Percentiles rank a stretch among this genome's conserved stretches.
Evolutionary conservation across 2,113 vertebrate species (phyloP).

Genomic region (Speoplatyrhinus poulsoni): DNA sequence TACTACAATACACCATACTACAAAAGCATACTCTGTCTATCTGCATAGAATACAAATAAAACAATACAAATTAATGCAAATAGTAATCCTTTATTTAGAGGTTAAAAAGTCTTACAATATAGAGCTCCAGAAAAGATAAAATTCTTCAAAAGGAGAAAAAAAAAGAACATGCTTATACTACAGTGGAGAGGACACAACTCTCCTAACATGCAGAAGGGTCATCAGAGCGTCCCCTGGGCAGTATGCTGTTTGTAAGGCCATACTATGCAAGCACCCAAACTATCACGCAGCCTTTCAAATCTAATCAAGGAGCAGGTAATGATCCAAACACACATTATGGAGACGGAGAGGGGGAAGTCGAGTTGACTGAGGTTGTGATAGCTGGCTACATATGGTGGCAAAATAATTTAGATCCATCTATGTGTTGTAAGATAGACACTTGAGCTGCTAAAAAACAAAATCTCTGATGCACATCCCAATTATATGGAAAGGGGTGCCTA

Average conservation of each 20-base stretch:
- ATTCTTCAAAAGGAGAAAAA: constrained; percentile 78
- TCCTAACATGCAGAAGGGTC: constrained; percentile 73
- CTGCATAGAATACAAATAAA: not conserved
- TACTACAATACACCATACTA: not conserved
- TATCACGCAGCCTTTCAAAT: constrained; percentile 29
- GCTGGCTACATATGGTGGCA: constrained; percentile 48
- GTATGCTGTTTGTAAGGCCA: constrained; percentile 45
- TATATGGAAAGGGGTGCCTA: not conserved
- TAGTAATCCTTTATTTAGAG: constrained; percentile 84
- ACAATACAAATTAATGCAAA: constrained; percentile 73
- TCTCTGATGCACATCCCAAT: constrained; percentile 1
- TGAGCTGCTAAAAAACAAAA: constrained; percentile 10
- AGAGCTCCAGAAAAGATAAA: constrained; percentile 87
- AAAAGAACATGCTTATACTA: constrained; percentile 78
- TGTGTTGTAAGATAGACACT: constrained; percentile 27
- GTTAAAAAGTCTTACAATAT: constrained; percentile 88
- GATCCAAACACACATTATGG: constrained; percentile 38
- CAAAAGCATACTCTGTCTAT: not conserved
- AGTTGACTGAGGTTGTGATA: constrained; percentile 32
- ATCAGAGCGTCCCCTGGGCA: constrained; percentile 76
- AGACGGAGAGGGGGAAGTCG: constrained; percentile 11
- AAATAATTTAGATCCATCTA: constrained; percentile 33
- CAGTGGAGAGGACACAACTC: constrained; percentile 72
- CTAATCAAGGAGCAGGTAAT: constrained; percentile 24
- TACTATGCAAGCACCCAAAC: constrained; percentile 43